Conservation (phyloP, 2,113 vertebrate genomes). For the Sylvilagus bachmani region DNA sequence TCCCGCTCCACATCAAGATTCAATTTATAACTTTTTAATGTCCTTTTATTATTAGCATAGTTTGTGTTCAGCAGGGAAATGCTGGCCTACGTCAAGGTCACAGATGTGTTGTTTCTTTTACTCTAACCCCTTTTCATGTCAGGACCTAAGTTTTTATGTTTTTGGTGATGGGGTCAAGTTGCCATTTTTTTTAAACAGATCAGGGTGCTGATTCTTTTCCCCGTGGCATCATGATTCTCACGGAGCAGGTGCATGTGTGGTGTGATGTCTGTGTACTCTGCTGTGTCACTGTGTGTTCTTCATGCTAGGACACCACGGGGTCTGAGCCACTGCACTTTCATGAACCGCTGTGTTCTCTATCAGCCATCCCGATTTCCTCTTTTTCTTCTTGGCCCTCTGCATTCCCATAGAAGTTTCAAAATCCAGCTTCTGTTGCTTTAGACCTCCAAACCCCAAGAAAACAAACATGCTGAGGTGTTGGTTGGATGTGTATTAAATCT, state of each 20-base stretch:
- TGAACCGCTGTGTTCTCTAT: background rate
- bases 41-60: background rate
- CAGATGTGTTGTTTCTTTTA: background rate
- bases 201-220: background rate
- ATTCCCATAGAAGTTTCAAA: background rate
- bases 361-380: background rate
- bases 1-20: no score
- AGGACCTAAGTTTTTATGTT: background rate
- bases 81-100: background rate
- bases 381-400: background rate
- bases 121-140: background rate
- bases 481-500: slow-evolving; percentile 18
- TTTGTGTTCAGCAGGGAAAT: background rate
- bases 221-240: background rate
- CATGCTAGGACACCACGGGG: rapidly evolving
- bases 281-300: rapidly evolving
- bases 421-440: background rate
- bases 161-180: background rate
- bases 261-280: background rate
- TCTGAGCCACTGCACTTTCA: background rate
- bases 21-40: background rate
- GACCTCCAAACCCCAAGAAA: no score
- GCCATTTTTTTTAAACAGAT: background rate
- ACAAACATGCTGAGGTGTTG: background rate
- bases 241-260: background rate